These are phyloP conservation scores for Pristionchus entomophagus DNA, from an alignment of 2,888 invertebrate species.

Conservation along the genomic window DNA sequence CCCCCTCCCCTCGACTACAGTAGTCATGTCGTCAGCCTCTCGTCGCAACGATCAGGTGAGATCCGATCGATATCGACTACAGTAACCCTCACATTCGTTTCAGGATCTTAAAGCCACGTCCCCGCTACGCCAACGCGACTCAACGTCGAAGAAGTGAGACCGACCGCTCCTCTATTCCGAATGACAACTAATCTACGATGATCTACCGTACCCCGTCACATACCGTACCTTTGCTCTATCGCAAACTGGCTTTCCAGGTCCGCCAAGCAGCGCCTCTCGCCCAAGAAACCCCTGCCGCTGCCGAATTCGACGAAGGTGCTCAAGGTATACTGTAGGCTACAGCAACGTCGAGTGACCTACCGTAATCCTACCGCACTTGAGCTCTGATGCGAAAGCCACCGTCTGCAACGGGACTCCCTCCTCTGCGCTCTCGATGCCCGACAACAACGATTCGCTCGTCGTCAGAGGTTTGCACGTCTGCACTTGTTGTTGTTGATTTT, in stretches of 20 bases:
- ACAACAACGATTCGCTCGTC: no score
- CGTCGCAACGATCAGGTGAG: neutral
- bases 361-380: neutral
- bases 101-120: conserved; percentile 5
- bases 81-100: neutral
- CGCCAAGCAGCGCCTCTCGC: neutral
- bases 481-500: no score
- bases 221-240: no score
- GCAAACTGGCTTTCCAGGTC: no score
- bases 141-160: neutral
- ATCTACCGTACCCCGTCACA: neutral
- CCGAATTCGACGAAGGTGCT: neutral
- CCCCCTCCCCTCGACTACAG: neutral
- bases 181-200: neutral
- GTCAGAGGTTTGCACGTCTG: no score
- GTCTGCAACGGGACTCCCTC: no score
- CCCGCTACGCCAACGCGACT: conserved; percentile 16
- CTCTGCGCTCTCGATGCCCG: no score
- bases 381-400: neutral
- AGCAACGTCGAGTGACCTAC: neutral
- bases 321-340: neutral
- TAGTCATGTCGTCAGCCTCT: neutral
- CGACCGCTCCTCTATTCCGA: neutral
- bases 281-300: neutral
- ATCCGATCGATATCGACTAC: neutral